A percentile compares a stretch with the other conserved stretches of the same genome.
Evolutionary conservation across 2,797 vertebrate genomes (phyloP).

Genomic region (Tenualosa thibaudeaui): DNA sequence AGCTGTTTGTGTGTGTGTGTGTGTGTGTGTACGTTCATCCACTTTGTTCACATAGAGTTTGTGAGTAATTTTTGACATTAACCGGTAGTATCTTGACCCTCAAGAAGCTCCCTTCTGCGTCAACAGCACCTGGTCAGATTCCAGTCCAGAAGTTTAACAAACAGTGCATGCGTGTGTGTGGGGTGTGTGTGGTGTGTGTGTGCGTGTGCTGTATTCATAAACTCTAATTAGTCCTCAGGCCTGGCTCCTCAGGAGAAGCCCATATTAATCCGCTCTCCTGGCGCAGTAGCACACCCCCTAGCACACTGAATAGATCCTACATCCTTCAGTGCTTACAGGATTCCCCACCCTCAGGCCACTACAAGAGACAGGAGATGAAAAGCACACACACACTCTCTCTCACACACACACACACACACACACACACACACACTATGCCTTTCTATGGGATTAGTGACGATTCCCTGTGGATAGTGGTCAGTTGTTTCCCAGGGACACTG

Average conservation of each 20-base stretch:
- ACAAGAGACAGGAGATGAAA: constrained; percentile 14
- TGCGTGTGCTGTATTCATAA: neutral
- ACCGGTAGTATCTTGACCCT: neutral
- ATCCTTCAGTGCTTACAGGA: constrained; percentile 1
- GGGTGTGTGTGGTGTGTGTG: no score
- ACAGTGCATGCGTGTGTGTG: neutral
- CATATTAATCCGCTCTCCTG: neutral
- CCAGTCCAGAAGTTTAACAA: neutral
- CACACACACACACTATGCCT: constrained; percentile 1
- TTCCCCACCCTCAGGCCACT: constrained; percentile 17
- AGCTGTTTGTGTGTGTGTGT: no score
- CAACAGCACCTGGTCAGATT: neutral
- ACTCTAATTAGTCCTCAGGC: neutral
- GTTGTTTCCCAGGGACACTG: constrained; percentile 72
- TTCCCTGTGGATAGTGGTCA: constrained; percentile 21
- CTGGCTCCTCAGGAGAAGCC: neutral
- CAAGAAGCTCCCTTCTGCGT: neutral
- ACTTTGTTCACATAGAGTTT: neutral
- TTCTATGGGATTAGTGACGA: constrained; percentile 18
- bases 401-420: constrained; percentile 2
- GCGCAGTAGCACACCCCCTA: neutral
- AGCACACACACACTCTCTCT: constrained; percentile 1
- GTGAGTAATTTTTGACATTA: neutral
- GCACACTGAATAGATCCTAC: constrained; percentile 1
- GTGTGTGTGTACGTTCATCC: neutral